phyloP scores from a whole-genome alignment of 1,140 invertebrate species.

The Leptoteleia sp. region DNA sequence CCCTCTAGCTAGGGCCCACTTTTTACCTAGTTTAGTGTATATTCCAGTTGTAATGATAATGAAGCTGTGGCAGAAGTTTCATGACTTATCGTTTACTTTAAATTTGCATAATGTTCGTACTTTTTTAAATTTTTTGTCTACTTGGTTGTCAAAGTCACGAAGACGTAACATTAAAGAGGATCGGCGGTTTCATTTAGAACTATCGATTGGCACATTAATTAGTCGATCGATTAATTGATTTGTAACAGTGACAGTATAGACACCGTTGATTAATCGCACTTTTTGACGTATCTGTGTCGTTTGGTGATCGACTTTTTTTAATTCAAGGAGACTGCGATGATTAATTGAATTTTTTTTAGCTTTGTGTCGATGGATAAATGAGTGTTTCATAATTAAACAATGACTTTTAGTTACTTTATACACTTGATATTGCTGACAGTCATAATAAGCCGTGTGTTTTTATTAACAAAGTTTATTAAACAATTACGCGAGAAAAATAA shows the following conservation, averaged over 20 bases:
- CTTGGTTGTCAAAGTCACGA: not conserved
- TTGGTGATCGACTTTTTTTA: slow-evolving; percentile 46
- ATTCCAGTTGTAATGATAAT: slow-evolving; percentile 7
- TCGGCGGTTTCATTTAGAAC: slow-evolving; percentile 14
- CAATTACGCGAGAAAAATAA: not conserved
- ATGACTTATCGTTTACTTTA: not conserved
- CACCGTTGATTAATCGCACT: slow-evolving; percentile 54
- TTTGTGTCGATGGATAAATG: slow-evolving; percentile 35
- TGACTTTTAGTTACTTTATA: slow-evolving; percentile 22
- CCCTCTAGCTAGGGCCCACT: too few relatives aligned
- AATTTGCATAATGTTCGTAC: not conserved
- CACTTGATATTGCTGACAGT: not conserved
- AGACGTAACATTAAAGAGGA: slow-evolving; percentile 17
- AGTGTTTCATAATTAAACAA: slow-evolving; percentile 46
- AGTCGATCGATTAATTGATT: slow-evolving; percentile 62
- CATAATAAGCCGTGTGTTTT: not conserved
- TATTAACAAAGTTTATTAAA: not conserved
- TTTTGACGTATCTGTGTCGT: slow-evolving; percentile 59
- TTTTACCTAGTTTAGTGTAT: not conserved
- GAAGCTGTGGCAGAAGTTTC: slow-evolving; percentile 13
- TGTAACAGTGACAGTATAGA: slow-evolving; percentile 50
- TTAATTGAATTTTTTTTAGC: slow-evolving; percentile 46
- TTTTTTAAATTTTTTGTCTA: not conserved
- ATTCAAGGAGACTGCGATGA: slow-evolving; percentile 44
- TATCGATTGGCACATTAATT: slow-evolving; percentile 44